Conservation (phyloP, 2,797 vertebrate genomes). For the Dermochelys coriacea region DNA sequence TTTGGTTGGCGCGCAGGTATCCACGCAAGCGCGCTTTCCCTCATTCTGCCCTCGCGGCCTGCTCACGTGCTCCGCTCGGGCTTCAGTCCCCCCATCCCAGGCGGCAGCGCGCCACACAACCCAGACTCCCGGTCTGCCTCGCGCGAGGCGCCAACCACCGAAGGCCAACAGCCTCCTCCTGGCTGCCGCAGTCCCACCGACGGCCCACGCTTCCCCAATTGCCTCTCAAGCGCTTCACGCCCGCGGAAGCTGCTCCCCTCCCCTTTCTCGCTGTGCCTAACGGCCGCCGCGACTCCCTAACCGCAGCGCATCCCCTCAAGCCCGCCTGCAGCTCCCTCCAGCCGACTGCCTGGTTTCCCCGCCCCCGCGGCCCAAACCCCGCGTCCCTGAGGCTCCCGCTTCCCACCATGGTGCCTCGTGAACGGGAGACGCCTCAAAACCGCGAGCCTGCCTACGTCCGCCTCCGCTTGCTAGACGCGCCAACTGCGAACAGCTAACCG, state of each 20-base stretch:
- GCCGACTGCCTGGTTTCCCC: fast-evolving
- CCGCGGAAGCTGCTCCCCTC: background rate
- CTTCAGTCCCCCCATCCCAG: too few relatives aligned
- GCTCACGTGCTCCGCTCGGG: background rate
- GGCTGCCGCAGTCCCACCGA: too few relatives aligned
- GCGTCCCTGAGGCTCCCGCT: background rate
- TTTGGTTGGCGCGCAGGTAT: background rate
- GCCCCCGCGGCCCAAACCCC: background rate
- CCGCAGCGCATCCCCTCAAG: too few relatives aligned
- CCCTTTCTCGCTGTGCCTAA: background rate
- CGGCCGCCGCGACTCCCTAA: too few relatives aligned
- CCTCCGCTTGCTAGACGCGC: fast-evolving
- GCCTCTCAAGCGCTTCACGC: fast-evolving
- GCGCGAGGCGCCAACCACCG: background rate
- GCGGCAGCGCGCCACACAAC: background rate
- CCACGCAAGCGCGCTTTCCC: background rate
- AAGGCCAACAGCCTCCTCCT: background rate
- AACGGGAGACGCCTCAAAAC: background rate
- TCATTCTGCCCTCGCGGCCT: background rate
- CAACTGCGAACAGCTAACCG: background rate
- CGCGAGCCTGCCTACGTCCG: fast-evolving
- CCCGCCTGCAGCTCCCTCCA: fast-evolving
- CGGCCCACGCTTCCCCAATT: background rate
- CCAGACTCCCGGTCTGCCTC: too few relatives aligned
- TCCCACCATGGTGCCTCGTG: conserved; percentile 52